Evolutionary conservation across 1,140 invertebrate genomes (phyloP).

Genomic region (Cardiocondyla obscurior): DNA sequence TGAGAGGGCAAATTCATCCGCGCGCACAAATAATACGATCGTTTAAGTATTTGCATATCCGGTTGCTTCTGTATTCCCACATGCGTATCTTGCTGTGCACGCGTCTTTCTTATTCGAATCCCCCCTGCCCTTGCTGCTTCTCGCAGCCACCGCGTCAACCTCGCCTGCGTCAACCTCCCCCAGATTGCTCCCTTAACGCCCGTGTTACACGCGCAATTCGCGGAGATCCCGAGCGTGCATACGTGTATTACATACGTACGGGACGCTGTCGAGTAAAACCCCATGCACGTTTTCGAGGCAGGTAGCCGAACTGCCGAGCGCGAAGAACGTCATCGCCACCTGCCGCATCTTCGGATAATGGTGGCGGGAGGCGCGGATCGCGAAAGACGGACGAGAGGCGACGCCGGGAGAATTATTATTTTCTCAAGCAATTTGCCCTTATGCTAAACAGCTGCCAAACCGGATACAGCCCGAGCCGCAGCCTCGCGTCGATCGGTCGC

Average conservation of each 20-base stretch:
- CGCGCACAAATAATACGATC: neutral
- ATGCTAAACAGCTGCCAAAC: slow-evolving; percentile 73
- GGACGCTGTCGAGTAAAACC: slow-evolving; percentile 30
- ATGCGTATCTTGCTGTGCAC: neutral
- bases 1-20: neutral
- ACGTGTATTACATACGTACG: neutral
- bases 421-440: slow-evolving; percentile 72
- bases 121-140: neutral
- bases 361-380: slow-evolving; percentile 28
- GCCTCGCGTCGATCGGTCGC: slow-evolving; percentile 2
- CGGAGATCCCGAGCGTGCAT: neutral
- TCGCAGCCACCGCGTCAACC: neutral
- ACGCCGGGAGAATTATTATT: slow-evolving; percentile 65
- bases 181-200: slow-evolving; percentile 14
- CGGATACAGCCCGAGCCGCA: slow-evolving; percentile 3
- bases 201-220: slow-evolving; percentile 32
- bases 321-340: slow-evolving; percentile 69
- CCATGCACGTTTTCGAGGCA: slow-evolving; percentile 49
- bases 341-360: slow-evolving; percentile 60
- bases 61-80: neutral
- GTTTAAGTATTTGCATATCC: slow-evolving; percentile 7
- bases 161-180: no score
- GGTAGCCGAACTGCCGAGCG: slow-evolving; percentile 24
- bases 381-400: slow-evolving; percentile 19
- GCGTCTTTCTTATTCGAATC: neutral